Conservation (phyloP, 2,113 vertebrate species). For the Aptenodytes patagonicus region DNA sequence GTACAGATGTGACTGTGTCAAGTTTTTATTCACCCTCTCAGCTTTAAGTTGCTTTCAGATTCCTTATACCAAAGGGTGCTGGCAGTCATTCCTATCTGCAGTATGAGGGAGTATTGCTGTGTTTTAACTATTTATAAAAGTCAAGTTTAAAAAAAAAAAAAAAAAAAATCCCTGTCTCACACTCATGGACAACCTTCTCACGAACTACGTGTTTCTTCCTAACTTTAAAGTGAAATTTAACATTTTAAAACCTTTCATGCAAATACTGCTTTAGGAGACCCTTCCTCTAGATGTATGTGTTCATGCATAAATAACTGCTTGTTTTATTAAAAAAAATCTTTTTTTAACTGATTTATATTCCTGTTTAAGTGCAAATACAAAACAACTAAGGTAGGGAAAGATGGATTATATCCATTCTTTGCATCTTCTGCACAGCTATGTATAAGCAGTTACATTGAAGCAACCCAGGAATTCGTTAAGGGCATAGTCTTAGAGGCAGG, state of each 20-base stretch:
- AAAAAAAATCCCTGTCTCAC: background rate
- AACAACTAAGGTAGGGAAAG: background rate
- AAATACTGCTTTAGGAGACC: background rate
- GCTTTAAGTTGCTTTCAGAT: background rate
- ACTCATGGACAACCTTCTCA: background rate
- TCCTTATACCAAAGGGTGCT: background rate
- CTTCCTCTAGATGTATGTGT: background rate
- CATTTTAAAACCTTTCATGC: background rate
- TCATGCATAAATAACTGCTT: background rate
- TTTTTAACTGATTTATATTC: background rate
- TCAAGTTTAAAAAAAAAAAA: background rate
- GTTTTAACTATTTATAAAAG: background rate
- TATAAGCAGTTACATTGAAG: background rate
- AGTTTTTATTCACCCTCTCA: background rate
- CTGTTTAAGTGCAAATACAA: background rate
- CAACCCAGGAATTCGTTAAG: background rate
- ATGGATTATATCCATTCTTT: background rate
- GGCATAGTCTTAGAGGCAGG: background rate
- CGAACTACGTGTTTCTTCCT: background rate
- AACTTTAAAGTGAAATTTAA: background rate
- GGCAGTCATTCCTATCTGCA: background rate
- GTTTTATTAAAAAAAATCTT: background rate
- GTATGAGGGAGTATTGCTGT: background rate
- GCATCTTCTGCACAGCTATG: background rate
- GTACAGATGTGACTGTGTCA: background rate